A percentile compares a stretch with the other conserved stretches of the same genome.
Conservation (phyloP, 92 coral and sea anemone species). For the Epizoanthus illoricatus region DNA sequence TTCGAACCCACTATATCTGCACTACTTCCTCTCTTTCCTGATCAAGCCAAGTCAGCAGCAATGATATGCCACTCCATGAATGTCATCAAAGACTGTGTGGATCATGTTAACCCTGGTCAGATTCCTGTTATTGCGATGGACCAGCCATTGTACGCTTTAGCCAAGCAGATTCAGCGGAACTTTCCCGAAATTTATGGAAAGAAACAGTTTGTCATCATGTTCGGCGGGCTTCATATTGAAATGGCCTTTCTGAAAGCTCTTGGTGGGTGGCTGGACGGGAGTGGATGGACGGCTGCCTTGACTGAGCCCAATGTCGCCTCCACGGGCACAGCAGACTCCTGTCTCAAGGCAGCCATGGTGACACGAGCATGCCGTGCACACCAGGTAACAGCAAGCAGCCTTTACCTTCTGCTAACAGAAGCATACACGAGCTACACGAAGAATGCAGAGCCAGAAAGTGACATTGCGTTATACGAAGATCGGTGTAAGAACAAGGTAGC, state of each 20-base stretch:
- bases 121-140: slow-evolving; percentile 41
- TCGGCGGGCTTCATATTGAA: slow-evolving; percentile 42
- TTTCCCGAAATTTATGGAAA: slow-evolving; percentile 43
- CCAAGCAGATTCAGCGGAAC: slow-evolving; percentile 45
- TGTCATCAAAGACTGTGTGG: slow-evolving; percentile 30
- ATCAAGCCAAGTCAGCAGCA: slow-evolving; percentile 39
- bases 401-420: slow-evolving; percentile 18
- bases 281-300: slow-evolving; percentile 41
- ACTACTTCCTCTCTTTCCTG: slow-evolving; percentile 34
- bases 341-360: slow-evolving; percentile 27
- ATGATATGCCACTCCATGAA: slow-evolving; percentile 42
- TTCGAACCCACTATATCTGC: slow-evolving; percentile 19
- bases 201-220: slow-evolving; percentile 39
- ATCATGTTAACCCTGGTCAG: slow-evolving; percentile 32
- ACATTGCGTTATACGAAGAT: slow-evolving; percentile 1
- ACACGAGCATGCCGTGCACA: slow-evolving; percentile 23
- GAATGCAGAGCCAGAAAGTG: slow-evolving; percentile 11
- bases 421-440: slow-evolving; percentile 24
- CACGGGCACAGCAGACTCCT: slow-evolving; percentile 44
- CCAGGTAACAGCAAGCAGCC: slow-evolving; percentile 28
- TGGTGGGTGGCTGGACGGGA: slow-evolving; percentile 41
- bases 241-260: slow-evolving; percentile 31
- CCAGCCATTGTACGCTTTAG: slow-evolving; percentile 39
- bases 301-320: slow-evolving; percentile 21
- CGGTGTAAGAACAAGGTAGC: slow-evolving; percentile 15